Evolutionary conservation across 2,113 vertebrate genomes (phyloP).

Genomic region (Notarius quadriscutis): DNA sequence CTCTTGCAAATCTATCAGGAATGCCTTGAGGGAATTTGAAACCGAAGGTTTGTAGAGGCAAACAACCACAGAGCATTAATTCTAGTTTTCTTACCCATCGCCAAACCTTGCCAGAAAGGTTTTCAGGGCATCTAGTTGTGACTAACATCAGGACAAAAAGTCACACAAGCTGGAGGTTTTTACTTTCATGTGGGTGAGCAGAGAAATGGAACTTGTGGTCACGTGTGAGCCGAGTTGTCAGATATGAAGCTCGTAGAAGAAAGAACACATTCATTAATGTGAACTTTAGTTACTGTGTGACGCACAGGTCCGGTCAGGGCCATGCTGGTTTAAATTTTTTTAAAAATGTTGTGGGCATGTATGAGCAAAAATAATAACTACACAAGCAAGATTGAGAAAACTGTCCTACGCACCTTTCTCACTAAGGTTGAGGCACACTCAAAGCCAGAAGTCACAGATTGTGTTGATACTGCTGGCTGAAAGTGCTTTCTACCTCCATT

Average conservation of each 20-base stretch:
- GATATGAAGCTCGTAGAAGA: neutral
- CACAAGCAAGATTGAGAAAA: neutral
- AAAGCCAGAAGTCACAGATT: neutral
- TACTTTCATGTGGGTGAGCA: neutral
- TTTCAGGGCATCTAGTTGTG: neutral
- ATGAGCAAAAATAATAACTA: neutral
- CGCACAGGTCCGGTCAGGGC: neutral
- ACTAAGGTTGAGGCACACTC: neutral
- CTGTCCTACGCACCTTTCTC: neutral
- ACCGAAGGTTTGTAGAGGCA: no score
- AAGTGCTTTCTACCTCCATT: neutral
- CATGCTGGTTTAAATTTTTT: neutral
- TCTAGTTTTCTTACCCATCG: no score
- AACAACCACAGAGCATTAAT: no score
- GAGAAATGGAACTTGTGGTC: neutral
- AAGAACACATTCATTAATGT: neutral
- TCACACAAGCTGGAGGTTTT: neutral
- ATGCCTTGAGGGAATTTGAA: no score
- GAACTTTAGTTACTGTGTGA: neutral
- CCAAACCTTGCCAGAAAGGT: no score
- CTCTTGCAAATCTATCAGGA: no score
- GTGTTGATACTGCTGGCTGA: neutral
- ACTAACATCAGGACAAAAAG: neutral
- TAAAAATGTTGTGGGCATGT: neutral
- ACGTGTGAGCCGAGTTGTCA: neutral